Evolutionary conservation across 1,140 invertebrate genomes (phyloP), one percentile per base, ranked within the genome.

Genomic region (Chironomus striatipennis): DNA sequence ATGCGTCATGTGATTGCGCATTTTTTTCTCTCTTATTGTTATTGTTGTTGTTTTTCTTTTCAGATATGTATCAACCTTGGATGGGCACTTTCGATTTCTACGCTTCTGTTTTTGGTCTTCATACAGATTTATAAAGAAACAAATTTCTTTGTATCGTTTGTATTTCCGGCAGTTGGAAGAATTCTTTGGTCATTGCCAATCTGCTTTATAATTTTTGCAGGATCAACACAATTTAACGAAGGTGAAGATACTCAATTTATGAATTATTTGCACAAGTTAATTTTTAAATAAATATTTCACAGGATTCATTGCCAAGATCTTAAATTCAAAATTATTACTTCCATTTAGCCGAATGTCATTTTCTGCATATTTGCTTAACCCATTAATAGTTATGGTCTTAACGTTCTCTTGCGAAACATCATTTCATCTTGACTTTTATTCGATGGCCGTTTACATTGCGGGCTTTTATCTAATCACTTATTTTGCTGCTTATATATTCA

Each of bases 321-420:
- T 70, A 21, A 70, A 18, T 18, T 70, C 20, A 70, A 70, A 70
- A 20, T 20, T 70, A 9, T 9, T 70, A 10, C 18, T 70, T 10
- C 65, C 65, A 18, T 70, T 70, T 20, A 70, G 65, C 7, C 65
- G 65, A 20, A 70, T 70, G 65, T 70, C 65, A 5, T 70, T 70
- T 70, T 70, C 65, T 70, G 65, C 65, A 20, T 70, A 70, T 21
- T 21, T 70, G 10, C 9, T 70, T 70, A 70, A 70, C 20, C 65
- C 65, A 70, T 9, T 70, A 9, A 17, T 70, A 8, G 65, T 70
- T 18, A 70, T 70, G 17, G 9, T 70, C 9, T 20, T 70, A 7
- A 18, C 65, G 18, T 9, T 70, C 4, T 70, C 65, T 10, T 20
- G 65, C 18, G 65, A 70, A 70, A 18, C 18, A 20, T 18, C 65